Conservation (phyloP, 1,140 invertebrate genomes). For the Berghia stephanieae region DNA sequence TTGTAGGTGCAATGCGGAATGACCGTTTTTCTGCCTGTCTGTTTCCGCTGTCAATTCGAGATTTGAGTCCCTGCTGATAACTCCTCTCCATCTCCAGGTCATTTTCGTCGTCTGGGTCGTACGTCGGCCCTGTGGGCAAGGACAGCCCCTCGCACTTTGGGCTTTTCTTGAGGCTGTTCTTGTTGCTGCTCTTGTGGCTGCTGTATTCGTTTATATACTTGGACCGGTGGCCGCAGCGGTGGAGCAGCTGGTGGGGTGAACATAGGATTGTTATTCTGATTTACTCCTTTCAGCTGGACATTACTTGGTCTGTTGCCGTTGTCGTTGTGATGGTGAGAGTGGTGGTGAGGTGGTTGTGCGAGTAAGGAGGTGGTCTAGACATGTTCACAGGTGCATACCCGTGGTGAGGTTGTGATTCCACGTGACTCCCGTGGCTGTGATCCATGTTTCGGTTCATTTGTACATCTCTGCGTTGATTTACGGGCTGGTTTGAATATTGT, state of each 20-base stretch:
- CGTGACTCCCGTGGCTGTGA: too few relatives aligned
- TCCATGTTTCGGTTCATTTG: too few relatives aligned
- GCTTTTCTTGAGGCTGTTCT: background rate
- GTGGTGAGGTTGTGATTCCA: too few relatives aligned
- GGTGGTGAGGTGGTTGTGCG: too few relatives aligned
- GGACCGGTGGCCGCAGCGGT: background rate
- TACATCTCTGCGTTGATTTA: too few relatives aligned
- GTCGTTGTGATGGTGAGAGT: background rate
- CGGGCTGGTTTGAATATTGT: too few relatives aligned
- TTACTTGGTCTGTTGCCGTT: background rate
- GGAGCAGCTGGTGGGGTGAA: too few relatives aligned
- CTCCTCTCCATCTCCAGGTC: conserved; percentile 47
- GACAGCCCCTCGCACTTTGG: conserved; percentile 24
- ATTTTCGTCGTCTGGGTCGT: conserved; percentile 40
- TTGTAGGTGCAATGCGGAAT: conserved; percentile 31
- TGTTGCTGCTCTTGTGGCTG: background rate
- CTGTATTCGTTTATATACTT: background rate
- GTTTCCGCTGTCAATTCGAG: conserved; percentile 38
- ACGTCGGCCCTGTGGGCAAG: conserved; percentile 34
- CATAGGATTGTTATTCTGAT: background rate
- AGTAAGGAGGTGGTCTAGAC: too few relatives aligned
- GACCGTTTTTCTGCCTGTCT: conserved; percentile 19
- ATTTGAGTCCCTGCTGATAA: conserved; percentile 50
- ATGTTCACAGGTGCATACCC: too few relatives aligned
- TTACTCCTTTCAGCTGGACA: background rate